phyloP scores from a whole-genome alignment of 2,113 vertebrate genomes.

The Corythornis madagascariensis region DNA sequence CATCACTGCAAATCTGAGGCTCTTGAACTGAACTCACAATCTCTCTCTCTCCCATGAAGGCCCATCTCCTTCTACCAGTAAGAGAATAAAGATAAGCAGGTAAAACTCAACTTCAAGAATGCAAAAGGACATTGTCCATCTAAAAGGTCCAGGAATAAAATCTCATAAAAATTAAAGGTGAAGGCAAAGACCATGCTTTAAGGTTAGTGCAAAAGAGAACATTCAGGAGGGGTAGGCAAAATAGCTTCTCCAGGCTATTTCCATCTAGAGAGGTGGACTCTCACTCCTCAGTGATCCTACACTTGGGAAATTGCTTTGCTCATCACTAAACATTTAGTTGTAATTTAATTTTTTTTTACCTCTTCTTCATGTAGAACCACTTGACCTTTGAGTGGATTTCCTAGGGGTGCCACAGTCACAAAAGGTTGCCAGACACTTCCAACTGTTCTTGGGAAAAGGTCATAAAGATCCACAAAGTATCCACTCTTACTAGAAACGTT shows the following conservation, averaged over 20 bases:
- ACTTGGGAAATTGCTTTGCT: not conserved
- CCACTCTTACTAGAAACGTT: slow-evolving; percentile 74
- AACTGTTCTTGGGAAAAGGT: slow-evolving; percentile 88
- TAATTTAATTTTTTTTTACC: slow-evolving; percentile 73
- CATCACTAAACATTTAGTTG: not conserved
- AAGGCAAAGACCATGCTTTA: not conserved
- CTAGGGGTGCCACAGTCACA: slow-evolving; percentile 86
- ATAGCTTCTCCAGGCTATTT: not conserved
- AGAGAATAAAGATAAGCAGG: not conserved
- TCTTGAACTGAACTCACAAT: not conserved
- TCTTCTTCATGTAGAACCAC: slow-evolving; percentile 94
- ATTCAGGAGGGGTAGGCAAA: not conserved
- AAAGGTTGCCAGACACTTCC: slow-evolving; percentile 91
- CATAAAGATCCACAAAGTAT: slow-evolving; percentile 86
- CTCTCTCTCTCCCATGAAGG: not conserved
- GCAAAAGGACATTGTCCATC: not conserved
- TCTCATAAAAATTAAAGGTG: not conserved
- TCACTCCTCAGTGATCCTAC: not conserved
- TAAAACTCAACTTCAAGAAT: not conserved
- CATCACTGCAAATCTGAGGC: not conserved
- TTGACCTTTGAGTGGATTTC: slow-evolving; percentile 87
- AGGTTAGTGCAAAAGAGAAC: not conserved
- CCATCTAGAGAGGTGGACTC: not conserved
- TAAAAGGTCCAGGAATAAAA: not conserved
- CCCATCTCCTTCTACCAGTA: not conserved